Percentiles rank a stretch among this genome's conserved stretches.
Evolutionary conservation across 1,140 invertebrate species (phyloP).

Genomic region (Spodoptera litura): DNA sequence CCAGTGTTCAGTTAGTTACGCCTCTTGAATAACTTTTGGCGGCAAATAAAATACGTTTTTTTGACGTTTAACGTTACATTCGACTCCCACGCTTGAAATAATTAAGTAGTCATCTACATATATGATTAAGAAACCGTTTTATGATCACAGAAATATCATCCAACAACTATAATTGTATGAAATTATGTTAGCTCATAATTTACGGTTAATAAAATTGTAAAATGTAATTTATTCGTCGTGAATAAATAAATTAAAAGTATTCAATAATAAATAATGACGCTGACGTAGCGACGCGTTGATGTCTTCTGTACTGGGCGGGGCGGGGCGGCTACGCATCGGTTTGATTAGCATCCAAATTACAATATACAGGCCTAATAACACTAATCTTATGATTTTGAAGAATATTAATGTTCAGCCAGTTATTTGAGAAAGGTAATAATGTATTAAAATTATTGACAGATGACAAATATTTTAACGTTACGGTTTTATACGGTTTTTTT

Average conservation of each 20-base stretch:
- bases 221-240: slow-evolving; percentile 25
- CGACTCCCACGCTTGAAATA: slow-evolving; percentile 31
- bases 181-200: slow-evolving; percentile 21
- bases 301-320: slow-evolving; percentile 64
- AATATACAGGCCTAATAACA: slow-evolving; percentile 5
- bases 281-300: slow-evolving; percentile 68
- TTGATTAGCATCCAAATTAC: slow-evolving; percentile 30
- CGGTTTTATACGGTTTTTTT: neutral
- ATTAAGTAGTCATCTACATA: slow-evolving; percentile 34
- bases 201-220: slow-evolving; percentile 1
- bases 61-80: slow-evolving; percentile 3
- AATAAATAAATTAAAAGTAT: slow-evolving; percentile 39
- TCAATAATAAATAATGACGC: slow-evolving; percentile 48
- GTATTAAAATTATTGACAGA: slow-evolving; percentile 1
- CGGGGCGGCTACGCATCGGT: neutral
- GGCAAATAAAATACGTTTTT: slow-evolving; percentile 5
- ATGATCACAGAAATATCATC: slow-evolving; percentile 4
- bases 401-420: neutral
- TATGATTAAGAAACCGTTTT: slow-evolving; percentile 12
- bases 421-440: neutral
- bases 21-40: slow-evolving; percentile 26
- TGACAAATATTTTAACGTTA: slow-evolving; percentile 3
- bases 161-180: neutral
- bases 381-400: neutral
- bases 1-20: slow-evolving; percentile 25